Conservation (phyloP, 2,888 invertebrate species). For the Napeogenes inachia region DNA sequence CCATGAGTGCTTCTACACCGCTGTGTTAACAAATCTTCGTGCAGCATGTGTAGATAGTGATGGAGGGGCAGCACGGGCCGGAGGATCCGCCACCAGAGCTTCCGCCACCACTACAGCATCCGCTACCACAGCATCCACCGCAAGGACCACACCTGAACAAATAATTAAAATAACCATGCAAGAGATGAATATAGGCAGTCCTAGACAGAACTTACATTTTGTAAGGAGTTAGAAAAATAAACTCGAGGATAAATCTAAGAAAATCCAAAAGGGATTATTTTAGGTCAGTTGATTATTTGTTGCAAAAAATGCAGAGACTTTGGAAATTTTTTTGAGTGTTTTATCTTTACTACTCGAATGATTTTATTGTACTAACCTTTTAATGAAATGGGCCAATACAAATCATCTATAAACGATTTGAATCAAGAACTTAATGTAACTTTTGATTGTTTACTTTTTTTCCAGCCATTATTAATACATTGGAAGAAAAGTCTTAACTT, state of each 20-base stretch:
- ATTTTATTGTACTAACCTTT: slow-evolving; percentile 53
- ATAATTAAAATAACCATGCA: slow-evolving; percentile 4
- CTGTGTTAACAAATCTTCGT: slow-evolving; percentile 61
- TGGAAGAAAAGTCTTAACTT: neutral
- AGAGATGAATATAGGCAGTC: neutral
- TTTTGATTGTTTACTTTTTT: slow-evolving; percentile 10
- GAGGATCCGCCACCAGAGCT: slow-evolving; percentile 32
- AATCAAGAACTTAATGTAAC: slow-evolving; percentile 34
- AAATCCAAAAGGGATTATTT: slow-evolving; percentile 12
- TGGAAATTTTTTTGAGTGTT: slow-evolving; percentile 39
- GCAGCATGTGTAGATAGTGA: slow-evolving; percentile 68
- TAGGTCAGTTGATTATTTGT: slow-evolving; percentile 9
- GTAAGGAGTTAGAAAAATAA: slow-evolving; percentile 1
- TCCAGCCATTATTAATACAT: slow-evolving; percentile 9
- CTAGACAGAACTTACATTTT: slow-evolving; percentile 23
- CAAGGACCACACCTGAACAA: slow-evolving; percentile 52
- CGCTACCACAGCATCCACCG: slow-evolving; percentile 36
- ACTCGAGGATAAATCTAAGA: neutral
- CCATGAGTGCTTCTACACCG: slow-evolving; percentile 3
- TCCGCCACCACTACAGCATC: too few species aligned
- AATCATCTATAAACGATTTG: slow-evolving; percentile 41
- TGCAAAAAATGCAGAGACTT: slow-evolving; percentile 10
- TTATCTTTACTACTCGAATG: slow-evolving; percentile 41
- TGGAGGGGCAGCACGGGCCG: slow-evolving; percentile 54
- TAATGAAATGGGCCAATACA: slow-evolving; percentile 34